Evolutionary conservation across 2,888 invertebrate species (phyloP).

Genomic region (Tenthredo notha): DNA sequence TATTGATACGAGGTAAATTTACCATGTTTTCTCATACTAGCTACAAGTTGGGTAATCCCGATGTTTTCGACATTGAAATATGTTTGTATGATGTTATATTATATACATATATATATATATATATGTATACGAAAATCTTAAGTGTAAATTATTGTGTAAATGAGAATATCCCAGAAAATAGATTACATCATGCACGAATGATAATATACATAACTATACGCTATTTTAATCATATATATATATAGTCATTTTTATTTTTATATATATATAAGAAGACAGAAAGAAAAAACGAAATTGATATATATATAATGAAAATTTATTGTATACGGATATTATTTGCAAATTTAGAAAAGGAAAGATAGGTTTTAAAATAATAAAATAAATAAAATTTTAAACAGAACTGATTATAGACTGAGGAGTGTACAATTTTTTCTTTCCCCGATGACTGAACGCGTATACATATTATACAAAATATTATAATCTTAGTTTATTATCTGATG

Average conservation of each 20-base stretch:
- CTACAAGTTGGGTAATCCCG: neutral
- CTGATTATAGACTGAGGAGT: neutral
- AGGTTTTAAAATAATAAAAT: no score
- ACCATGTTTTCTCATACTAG: neutral
- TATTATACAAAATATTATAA: no score
- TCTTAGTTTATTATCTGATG: constrained; percentile 5
- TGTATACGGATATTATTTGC: no score
- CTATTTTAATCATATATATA: neutral
- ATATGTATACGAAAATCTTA: neutral
- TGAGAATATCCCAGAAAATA: neutral
- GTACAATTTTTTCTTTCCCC: no score
- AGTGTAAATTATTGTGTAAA: neutral
- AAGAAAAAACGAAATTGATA: no score
- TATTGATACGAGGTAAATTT: neutral
- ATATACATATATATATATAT: neutral
- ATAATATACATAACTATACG: neutral
- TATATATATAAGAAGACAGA: no score
- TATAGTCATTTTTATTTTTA: neutral
- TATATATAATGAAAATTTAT: no score
- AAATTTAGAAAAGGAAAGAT: no score
- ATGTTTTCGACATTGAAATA: neutral
- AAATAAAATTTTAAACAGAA: no score
- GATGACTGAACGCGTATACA: neutral
- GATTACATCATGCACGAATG: neutral
- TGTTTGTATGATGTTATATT: neutral